A percentile compares a stretch with the other conserved stretches of the same genome.
Conservation (phyloP, 2,888 invertebrate species). For the Meandrusa payeni region DNA sequence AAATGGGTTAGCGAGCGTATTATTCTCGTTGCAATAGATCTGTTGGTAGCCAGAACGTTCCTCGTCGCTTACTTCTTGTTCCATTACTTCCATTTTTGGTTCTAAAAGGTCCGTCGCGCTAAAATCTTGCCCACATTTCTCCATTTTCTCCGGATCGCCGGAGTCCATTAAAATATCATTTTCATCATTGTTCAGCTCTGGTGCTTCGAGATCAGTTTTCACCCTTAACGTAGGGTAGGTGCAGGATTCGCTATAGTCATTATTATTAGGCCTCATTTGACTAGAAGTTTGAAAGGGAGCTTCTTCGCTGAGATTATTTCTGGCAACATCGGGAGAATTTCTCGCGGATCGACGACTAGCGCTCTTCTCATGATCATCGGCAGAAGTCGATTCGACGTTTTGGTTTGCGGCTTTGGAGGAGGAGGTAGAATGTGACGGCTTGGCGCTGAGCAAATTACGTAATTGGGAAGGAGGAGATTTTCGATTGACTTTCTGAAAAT, state of each 20-base stretch:
- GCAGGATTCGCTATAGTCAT: slow-evolving; percentile 76
- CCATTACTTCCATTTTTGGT: slow-evolving; percentile 87
- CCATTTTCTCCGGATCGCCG: slow-evolving; percentile 63
- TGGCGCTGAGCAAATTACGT: slow-evolving; percentile 80
- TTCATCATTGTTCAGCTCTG: slow-evolving; percentile 75
- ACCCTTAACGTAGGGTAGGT: slow-evolving; percentile 74
- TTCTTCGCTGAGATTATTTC: slow-evolving; percentile 79
- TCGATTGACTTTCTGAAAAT: slow-evolving; percentile 73
- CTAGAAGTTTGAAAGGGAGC: slow-evolving; percentile 79
- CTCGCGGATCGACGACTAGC: slow-evolving; percentile 69
- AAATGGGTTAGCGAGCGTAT: slow-evolving; percentile 72
- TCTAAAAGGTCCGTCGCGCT: slow-evolving; percentile 75
- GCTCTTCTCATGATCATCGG: slow-evolving; percentile 70
- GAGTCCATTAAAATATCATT: slow-evolving; percentile 72
- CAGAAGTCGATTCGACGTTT: slow-evolving; percentile 72
- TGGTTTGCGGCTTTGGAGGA: slow-evolving; percentile 81
- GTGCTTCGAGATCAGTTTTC: slow-evolving; percentile 79
- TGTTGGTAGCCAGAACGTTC: slow-evolving; percentile 75
- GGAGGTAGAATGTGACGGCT: slow-evolving; percentile 76
- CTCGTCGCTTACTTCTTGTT: slow-evolving; percentile 85
- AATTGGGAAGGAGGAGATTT: slow-evolving; percentile 79
- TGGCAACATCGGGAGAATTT: slow-evolving; percentile 79
- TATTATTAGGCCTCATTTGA: slow-evolving; percentile 80
- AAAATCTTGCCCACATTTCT: slow-evolving; percentile 64
- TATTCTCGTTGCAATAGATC: slow-evolving; percentile 68